Evolutionary conservation across 2,888 invertebrate genomes (phyloP).

Genomic region (Proisotoma minuta): DNA sequence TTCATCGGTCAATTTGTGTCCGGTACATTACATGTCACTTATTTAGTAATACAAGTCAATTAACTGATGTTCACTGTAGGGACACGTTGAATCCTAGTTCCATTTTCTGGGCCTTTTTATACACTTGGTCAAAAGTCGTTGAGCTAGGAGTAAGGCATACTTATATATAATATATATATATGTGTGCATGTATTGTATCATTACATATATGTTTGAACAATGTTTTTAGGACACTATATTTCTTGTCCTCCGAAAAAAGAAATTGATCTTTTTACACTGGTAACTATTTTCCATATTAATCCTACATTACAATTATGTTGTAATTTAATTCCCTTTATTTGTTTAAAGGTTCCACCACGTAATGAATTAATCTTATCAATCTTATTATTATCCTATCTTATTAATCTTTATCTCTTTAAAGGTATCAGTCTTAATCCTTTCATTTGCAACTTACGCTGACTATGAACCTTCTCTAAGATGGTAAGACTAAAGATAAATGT

Average conservation of each 20-base stretch:
- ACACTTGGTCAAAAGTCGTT: conserved; percentile 28
- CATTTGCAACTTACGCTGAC: conserved; percentile 22
- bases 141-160: no score
- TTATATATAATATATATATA: no score
- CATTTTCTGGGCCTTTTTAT: conserved; percentile 28
- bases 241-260: conserved; percentile 25
- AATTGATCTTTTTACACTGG: conserved; percentile 24
- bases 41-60: not conserved
- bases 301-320: not conserved
- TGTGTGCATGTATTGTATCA: no score
- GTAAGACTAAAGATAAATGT: not conserved
- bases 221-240: conserved; percentile 28
- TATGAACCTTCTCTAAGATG: conserved; percentile 32
- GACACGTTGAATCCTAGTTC: conserved; percentile 12
- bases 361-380: not conserved
- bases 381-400: no score
- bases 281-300: conserved; percentile 8
- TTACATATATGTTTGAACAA: no score
- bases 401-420: no score
- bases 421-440: conserved; percentile 27
- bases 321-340: not conserved
- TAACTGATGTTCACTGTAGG: not conserved
- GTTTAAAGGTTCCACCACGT: conserved; percentile 29
- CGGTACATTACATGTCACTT: conserved; percentile 14
- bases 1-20: conserved; percentile 30